Base-by-base conservation (phyloP, 2,797 vertebrate species). In the Leptatherina wallacei region DNA sequence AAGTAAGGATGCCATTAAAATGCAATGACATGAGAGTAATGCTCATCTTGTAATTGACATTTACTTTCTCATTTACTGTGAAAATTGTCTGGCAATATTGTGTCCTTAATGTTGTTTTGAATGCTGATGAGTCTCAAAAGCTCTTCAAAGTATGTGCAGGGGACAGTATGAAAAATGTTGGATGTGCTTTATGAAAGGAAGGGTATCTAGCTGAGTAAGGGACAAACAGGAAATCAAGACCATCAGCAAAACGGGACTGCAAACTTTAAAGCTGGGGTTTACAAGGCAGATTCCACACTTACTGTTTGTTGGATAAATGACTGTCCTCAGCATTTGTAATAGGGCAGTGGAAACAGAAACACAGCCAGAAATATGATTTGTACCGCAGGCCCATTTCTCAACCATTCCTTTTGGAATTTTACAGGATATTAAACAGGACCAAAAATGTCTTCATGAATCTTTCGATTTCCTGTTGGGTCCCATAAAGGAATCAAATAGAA, bases 1-100 rank as follows among this genome's bases (percentile, higher is more conserved):
- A 72, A 86, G 67, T 80, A 79, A 88, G 69, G 66, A 61, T 71
- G 67, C 73, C 61, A 81, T 91, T 92, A 85, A 89, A 89, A 87
- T 77, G 60, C 77, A 85, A 76, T 84, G 78, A 84, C 82, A 69
- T 65, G 77, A 86, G 80, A 93, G 91, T 83, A 89, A 91, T 85
- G 83, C 54, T 90, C 82, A 70, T 91, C 79, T 85, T 85, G 62
- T 83, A 81, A 82, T 74, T 88, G 80, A 89, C 85, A 89, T 92
- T 91, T 89, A 89, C 82, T 79, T 88, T 91, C 73, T 82, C 75
- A 73, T 91, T 91, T 85, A 83, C 73, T 1, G 10, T 72, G 36
- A 69, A 89, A 90, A 89, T 87, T 61, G 71, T 81, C 65, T 74
- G 2, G 58, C 63, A 77, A 55, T 86, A 77, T 77, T 82, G 77